Evolutionary conservation across 2,113 vertebrate species (phyloP).

Genomic region (Emydocephalus ijimae): DNA sequence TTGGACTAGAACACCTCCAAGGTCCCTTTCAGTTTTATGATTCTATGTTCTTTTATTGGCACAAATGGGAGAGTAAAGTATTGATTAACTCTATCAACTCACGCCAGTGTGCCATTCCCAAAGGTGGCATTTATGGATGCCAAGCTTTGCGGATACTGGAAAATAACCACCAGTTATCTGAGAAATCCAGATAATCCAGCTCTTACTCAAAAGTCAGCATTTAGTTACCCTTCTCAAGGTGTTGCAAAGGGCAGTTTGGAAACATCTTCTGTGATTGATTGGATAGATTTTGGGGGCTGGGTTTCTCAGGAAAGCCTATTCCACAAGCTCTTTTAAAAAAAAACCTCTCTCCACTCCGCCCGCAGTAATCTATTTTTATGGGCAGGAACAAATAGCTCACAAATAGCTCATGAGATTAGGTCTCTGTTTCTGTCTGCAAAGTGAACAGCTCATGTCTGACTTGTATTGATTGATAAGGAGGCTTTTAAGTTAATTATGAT

Average conservation of each 20-base stretch:
- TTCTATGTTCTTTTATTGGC: background rate
- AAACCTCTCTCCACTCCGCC: background rate
- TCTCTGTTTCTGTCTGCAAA: background rate
- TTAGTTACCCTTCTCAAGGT: accelerated
- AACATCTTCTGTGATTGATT: background rate
- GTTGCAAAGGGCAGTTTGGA: background rate
- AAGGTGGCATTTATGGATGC: background rate
- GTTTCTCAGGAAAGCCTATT: background rate
- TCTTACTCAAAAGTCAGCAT: background rate
- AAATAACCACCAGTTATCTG: accelerated
- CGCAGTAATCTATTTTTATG: background rate
- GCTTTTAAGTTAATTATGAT: background rate
- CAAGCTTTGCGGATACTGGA: accelerated
- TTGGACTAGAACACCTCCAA: background rate
- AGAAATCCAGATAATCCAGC: accelerated
- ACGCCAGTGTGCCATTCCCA: background rate
- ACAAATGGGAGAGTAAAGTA: too few species aligned
- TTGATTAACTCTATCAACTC: background rate
- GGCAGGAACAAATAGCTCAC: background rate
- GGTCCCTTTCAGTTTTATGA: background rate
- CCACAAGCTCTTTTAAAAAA: background rate
- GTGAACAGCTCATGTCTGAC: background rate
- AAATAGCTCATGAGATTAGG: background rate
- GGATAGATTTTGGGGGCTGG: background rate
- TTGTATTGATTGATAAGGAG: background rate